Conservation (phyloP, 2,797 vertebrate genomes). For the Parauchenoglanis punctatus region DNA sequence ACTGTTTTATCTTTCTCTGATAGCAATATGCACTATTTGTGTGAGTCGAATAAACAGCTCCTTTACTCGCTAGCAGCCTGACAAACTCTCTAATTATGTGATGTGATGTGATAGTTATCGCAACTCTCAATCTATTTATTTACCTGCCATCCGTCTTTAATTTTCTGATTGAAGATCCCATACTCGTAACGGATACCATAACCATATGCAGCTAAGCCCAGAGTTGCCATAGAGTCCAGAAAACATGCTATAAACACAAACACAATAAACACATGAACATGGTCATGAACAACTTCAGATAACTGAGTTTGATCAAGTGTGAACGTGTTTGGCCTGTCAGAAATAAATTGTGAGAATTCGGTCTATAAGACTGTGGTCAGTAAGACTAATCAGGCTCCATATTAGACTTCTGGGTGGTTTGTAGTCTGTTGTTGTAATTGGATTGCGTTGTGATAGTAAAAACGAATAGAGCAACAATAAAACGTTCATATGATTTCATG, state of each 20-base stretch:
- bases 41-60: neutral
- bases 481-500: neutral
- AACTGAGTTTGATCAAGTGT: neutral
- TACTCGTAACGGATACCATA: constrained; percentile 98
- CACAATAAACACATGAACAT: constrained; percentile 1
- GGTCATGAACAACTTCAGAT: neutral
- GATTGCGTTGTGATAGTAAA: neutral
- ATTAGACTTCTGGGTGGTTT: neutral
- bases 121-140: neutral
- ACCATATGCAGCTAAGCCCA: constrained; percentile 94
- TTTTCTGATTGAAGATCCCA: constrained; percentile 98
- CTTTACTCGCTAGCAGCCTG: neutral
- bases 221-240: constrained; percentile 88
- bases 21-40: no score
- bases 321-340: neutral
- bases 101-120: neutral
- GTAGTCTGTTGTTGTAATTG: neutral
- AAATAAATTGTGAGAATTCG: neutral
- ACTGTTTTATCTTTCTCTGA: neutral
- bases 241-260: constrained; percentile 72
- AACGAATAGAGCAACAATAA: neutral
- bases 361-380: neutral
- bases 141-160: constrained; percentile 95
- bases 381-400: neutral
- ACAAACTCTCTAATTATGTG: neutral